phyloP scores from a whole-genome alignment of 2,888 invertebrate genomes.

The Hedya salicella region DNA sequence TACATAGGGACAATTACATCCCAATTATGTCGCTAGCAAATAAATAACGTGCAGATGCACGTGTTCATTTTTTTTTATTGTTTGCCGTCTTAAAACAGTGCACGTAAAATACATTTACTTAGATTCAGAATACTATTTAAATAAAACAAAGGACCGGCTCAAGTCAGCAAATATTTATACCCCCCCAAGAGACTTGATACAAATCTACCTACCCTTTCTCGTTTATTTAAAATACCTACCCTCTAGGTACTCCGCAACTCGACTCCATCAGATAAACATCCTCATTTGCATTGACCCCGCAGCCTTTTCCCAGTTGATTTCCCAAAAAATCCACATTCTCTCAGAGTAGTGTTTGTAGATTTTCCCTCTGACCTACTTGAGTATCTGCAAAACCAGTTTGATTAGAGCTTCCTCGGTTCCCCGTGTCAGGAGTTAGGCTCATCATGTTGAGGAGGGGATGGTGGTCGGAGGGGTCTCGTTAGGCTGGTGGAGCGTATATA shows the following conservation, averaged over 20 bases:
- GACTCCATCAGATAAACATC: constrained; percentile 67
- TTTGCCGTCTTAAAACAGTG: too few species aligned
- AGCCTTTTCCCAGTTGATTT: constrained; percentile 72
- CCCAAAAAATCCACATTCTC: constrained; percentile 71
- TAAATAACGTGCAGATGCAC: too few species aligned
- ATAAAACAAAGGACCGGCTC: constrained; percentile 17
- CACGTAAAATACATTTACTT: constrained; percentile 8
- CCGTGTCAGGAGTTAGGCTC: constrained; percentile 54
- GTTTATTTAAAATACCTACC: constrained; percentile 46
- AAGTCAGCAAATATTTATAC: constrained; percentile 31
- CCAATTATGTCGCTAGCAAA: too few species aligned
- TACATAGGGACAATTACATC: too few species aligned
- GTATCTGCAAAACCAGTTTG: constrained; percentile 68
- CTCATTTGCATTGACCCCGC: constrained; percentile 79
- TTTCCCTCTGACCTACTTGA: constrained; percentile 84
- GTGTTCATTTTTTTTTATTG: too few species aligned
- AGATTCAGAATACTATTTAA: not conserved
- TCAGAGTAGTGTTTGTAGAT: constrained; percentile 82
- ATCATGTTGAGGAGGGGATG: constrained; percentile 61
- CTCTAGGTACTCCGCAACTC: constrained; percentile 54
- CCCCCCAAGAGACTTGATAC: constrained; percentile 29
- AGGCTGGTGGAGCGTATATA: constrained; percentile 64
- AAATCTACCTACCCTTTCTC: constrained; percentile 41
- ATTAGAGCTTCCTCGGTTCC: constrained; percentile 62
- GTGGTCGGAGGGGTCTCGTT: constrained; percentile 71